Evolutionary conservation across 2,113 vertebrate genomes (phyloP).

Genomic region (Pycnonotus jocosus): DNA sequence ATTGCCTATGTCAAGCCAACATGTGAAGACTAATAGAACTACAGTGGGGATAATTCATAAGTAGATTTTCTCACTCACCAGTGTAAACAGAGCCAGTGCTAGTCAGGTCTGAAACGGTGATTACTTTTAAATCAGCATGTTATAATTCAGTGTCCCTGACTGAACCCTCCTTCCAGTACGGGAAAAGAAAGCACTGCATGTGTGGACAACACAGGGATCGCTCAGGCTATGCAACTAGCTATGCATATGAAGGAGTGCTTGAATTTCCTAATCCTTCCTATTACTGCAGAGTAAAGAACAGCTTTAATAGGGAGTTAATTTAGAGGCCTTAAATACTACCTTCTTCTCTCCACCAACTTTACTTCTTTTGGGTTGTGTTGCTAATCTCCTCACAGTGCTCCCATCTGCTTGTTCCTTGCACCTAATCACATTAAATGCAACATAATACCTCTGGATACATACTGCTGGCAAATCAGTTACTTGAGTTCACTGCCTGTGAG

Average conservation of each 20-base stretch:
- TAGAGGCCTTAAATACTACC: background rate
- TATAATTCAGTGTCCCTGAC: conserved; percentile 2
- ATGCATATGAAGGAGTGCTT: background rate
- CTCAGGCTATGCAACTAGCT: background rate
- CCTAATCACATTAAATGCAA: background rate
- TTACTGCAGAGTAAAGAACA: conserved; percentile 4
- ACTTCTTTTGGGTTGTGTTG: background rate
- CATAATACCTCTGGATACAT: background rate
- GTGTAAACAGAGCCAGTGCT: conserved; percentile 19
- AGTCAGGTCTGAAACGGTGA: conserved; percentile 14
- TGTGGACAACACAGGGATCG: background rate
- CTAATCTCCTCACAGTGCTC: background rate
- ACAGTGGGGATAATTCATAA: conserved; percentile 30
- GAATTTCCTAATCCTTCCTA: conserved; percentile 1
- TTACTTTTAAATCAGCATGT: conserved; percentile 9
- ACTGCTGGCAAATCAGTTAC: background rate
- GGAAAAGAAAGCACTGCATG: background rate
- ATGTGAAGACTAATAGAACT: background rate
- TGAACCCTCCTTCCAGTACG: background rate
- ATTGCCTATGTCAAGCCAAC: background rate
- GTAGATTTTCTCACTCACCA: background rate
- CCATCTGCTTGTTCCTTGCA: background rate
- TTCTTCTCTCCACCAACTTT: background rate
- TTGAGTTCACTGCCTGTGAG: background rate
- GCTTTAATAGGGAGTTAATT: conserved; percentile 22